phyloP scores from a whole-genome alignment of 1,140 invertebrate species.

The Xylocopa sonorina region DNA sequence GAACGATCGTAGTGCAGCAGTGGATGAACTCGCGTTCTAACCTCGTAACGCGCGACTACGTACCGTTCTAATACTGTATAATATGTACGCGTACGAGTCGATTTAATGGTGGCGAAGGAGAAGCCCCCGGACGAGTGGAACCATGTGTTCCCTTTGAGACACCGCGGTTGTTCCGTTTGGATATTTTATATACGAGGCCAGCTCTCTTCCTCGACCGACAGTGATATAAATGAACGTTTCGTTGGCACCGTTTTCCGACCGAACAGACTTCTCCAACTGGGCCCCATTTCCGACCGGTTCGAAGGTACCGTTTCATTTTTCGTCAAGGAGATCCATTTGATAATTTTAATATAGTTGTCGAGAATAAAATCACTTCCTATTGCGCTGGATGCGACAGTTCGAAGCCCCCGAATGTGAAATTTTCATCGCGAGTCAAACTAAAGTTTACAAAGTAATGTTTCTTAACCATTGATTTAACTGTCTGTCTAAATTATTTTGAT shows the following conservation, averaged over 20 bases:
- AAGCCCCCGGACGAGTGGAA: constrained; percentile 45
- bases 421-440: too few relatives aligned
- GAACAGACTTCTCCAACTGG: constrained; percentile 7
- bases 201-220: background rate
- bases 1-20: constrained; percentile 15
- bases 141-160: constrained; percentile 53
- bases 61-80: too few relatives aligned
- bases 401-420: too few relatives aligned
- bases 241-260: constrained; percentile 17
- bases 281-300: too few relatives aligned
- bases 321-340: too few relatives aligned
- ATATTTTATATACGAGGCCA: constrained; percentile 23
- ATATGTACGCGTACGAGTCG: constrained; percentile 35
- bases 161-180: constrained; percentile 35
- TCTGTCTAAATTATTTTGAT: too few relatives aligned
- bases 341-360: too few relatives aligned
- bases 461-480: too few relatives aligned
- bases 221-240: constrained; percentile 48
- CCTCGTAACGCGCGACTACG: constrained; percentile 12
- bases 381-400: too few relatives aligned
- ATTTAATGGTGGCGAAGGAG: constrained; percentile 32
- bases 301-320: too few relatives aligned
- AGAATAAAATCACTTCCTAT: too few relatives aligned
- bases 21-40: constrained; percentile 36
- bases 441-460: too few relatives aligned